A percentile compares a stretch with the other conserved stretches of the same genome.
Conservation (phyloP, 2,888 invertebrate species). For the Drosophila suboccidentalis region DNA sequence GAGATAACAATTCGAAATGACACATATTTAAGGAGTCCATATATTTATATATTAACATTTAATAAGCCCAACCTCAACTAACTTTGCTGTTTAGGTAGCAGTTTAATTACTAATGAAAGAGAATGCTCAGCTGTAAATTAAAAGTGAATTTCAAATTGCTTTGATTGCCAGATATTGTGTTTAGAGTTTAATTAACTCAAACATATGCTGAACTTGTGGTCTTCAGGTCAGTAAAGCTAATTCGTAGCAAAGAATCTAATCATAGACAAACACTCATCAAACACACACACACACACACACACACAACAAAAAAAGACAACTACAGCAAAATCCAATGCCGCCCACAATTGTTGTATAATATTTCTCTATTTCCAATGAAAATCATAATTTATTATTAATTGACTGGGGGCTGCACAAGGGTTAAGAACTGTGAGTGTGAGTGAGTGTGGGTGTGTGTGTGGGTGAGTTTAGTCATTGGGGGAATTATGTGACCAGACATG, state of each 20-base stretch:
- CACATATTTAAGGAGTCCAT: background rate
- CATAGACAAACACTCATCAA: constrained; percentile 23
- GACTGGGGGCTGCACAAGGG: constrained; percentile 39
- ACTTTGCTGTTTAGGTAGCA: background rate
- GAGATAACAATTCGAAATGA: background rate
- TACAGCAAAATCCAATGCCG: background rate
- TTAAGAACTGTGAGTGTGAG: constrained; percentile 9
- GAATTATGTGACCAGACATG: constrained; percentile 43
- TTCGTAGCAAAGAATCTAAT: constrained; percentile 38
- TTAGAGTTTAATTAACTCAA: constrained; percentile 39
- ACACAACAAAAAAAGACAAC: background rate
- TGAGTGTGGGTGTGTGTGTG: constrained; percentile 3
- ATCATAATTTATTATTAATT: constrained; percentile 79
- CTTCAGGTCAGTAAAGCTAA: constrained; percentile 4
- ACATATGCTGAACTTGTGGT: constrained; percentile 26
- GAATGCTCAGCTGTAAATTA: background rate
- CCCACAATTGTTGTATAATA: constrained; percentile 35
- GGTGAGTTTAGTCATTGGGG: constrained; percentile 16
- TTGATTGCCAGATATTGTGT: constrained; percentile 23
- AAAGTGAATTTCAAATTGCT: constrained; percentile 18
- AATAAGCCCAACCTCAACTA: background rate
- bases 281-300: background rate
- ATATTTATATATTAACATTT: background rate
- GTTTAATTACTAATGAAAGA: constrained; percentile 5
- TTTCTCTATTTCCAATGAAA: constrained; percentile 62